phyloP scores from a whole-genome alignment of 2,888 invertebrate genomes.

The Syrista parreyssii region DNA sequence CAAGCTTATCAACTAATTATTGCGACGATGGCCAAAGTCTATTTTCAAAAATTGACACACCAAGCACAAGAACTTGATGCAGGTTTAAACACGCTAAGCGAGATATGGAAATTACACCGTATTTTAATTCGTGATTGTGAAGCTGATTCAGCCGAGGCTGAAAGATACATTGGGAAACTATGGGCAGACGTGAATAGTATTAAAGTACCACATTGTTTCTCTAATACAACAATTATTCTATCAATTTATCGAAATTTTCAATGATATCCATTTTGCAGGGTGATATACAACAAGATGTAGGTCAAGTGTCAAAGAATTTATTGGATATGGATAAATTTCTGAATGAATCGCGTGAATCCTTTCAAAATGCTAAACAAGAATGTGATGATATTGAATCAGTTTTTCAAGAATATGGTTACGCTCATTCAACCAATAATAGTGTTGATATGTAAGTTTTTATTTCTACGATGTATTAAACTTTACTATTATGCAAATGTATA shows the following conservation, averaged over 20 bases:
- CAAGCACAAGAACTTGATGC: background rate
- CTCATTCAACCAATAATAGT: background rate
- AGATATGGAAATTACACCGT: background rate
- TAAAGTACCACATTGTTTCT: background rate
- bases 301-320: background rate
- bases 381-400: slow-evolving; percentile 22
- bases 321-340: background rate
- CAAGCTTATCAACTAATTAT: background rate
- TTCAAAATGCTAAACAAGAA: slow-evolving; percentile 17
- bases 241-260: background rate
- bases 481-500: background rate
- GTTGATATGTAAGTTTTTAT: background rate
- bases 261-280: background rate
- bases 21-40: background rate
- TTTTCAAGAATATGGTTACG: slow-evolving; percentile 29
- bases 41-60: background rate
- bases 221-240: background rate
- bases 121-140: background rate
- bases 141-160: background rate
- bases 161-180: background rate
- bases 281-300: background rate
- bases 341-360: background rate
- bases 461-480: background rate
- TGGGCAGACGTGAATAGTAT: background rate
- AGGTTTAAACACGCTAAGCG: background rate